These are phyloP conservation scores for Brachypodius melanocephalos DNA, from an alignment of 2,113 vertebrate genomes.

Conservation along the genomic window DNA sequence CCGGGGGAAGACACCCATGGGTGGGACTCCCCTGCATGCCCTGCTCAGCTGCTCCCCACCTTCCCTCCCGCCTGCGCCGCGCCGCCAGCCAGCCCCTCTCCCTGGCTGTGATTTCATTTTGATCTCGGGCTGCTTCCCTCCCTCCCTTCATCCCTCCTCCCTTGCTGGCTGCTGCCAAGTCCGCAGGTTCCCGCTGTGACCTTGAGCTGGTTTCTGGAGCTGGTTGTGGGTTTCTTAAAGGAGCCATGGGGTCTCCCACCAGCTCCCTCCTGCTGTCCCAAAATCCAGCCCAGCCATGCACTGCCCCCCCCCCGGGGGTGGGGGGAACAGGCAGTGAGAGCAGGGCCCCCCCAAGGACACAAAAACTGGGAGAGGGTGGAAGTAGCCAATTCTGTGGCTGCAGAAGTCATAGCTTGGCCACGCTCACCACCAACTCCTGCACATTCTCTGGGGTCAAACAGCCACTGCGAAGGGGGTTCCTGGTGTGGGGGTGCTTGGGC, in stretches of 20 bases:
- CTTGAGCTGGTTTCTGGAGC: slow-evolving; percentile 63
- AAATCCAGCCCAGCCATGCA: fast-evolving
- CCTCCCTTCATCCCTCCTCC: slow-evolving; percentile 6
- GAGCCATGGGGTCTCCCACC: background rate
- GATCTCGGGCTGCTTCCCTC: background rate
- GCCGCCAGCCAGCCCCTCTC: background rate
- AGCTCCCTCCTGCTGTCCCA: background rate
- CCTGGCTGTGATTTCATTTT: background rate
- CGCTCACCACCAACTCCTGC: fast-evolving
- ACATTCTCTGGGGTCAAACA: background rate
- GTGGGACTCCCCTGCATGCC: background rate
- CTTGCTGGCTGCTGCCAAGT: slow-evolving; percentile 48
- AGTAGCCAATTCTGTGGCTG: background rate
- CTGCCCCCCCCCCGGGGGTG: fast-evolving
- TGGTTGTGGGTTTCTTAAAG: slow-evolving; percentile 49
- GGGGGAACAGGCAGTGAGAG: background rate
- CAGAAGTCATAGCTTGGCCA: background rate
- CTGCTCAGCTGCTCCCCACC: background rate
- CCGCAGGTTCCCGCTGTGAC: slow-evolving; percentile 66
- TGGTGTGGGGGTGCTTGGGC: background rate
- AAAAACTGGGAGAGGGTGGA: background rate
- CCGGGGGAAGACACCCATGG: background rate
- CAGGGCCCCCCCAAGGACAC: fast-evolving
- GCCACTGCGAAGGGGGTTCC: background rate
- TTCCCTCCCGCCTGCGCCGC: fast-evolving